Evolutionary conservation across 2,113 vertebrate genomes (phyloP), one percentile per base, ranked within the genome.

Genomic region (Crypturellus undulatus): DNA sequence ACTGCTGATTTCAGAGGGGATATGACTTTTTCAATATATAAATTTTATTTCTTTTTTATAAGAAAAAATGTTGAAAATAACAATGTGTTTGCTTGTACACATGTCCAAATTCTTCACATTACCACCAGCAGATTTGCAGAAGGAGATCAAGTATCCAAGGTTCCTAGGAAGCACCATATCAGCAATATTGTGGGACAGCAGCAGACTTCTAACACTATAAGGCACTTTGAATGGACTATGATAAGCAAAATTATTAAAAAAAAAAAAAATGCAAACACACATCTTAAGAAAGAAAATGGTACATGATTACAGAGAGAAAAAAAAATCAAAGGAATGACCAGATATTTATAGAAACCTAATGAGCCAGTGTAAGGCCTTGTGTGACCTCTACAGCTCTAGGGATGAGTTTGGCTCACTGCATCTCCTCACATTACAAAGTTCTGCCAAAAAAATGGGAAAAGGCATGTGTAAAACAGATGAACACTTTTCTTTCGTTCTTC

Each of bases 401-500:
- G 76, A 91, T 75, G 64, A 43, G 10, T 90, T 95, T 96, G 77
- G 83, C 54, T 86, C 40, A 10, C 49, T 54, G n/a, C 28, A 8
- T 45, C 58, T 94, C 82, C 60, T 94, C 73, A 92, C 56, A 84
- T 88, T 90, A 94, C 68, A 54, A 90, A 90, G 59, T 93, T n/a
- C 77, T 93, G 83, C 85, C 85, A 96, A 64, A 87, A 0, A 78
- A 95, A 73, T 47, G 40, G 40, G 6, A 42, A 8, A 92, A 91
- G 86, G 60, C 69, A 95, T 97, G 88, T 45, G 58, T 89, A 94
- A 97, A 96, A 90, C 92, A 97, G 90, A 94, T 62, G 70, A 86
- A 81, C 7, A 49, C 30, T 89, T 85, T 77, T 91, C 51, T 73
- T 84, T 76, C 56, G 94, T 59, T 84, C 86, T 59, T 86, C 86